Conservation (phyloP, 2,113 vertebrate species). For the Malurus alboscapulatus region DNA sequence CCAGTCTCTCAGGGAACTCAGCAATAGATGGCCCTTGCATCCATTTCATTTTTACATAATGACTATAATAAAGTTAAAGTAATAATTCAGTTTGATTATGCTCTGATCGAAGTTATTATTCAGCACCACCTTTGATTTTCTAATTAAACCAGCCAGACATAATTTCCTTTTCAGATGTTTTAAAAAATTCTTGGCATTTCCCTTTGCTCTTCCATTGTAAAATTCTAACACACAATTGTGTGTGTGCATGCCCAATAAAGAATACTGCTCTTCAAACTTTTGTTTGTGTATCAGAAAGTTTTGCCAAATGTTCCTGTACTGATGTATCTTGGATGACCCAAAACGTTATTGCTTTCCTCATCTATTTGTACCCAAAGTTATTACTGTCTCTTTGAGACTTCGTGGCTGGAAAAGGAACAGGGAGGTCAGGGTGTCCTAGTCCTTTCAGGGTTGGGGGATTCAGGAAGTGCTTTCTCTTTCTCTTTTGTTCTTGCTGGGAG, state of each 20-base stretch:
- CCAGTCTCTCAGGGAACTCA: not conserved
- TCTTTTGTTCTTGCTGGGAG: not conserved
- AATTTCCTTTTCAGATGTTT: not conserved
- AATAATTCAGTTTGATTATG: not conserved
- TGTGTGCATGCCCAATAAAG: not conserved
- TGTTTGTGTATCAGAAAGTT: not conserved
- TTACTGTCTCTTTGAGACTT: not conserved
- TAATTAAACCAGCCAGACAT: not conserved
- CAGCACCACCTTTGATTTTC: not conserved
- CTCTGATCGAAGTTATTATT: not conserved
- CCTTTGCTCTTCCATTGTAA: not conserved
- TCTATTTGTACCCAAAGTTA: not conserved
- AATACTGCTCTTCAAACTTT: not conserved
- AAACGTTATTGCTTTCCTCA: not conserved
- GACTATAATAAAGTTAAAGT: not conserved
- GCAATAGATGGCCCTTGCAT: not conserved
- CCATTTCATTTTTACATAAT: not conserved
- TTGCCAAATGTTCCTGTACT: not conserved
- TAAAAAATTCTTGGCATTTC: not conserved
- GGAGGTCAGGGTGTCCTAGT: no score
- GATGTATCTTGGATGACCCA: not conserved
- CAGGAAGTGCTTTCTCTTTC: not conserved
- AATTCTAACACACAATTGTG: not conserved
- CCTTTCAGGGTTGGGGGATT: not conserved
- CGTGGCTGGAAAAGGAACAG: not conserved